Evolutionary conservation across 2,113 vertebrate species (phyloP).

Genomic region (Nyctibius bracteatus): DNA sequence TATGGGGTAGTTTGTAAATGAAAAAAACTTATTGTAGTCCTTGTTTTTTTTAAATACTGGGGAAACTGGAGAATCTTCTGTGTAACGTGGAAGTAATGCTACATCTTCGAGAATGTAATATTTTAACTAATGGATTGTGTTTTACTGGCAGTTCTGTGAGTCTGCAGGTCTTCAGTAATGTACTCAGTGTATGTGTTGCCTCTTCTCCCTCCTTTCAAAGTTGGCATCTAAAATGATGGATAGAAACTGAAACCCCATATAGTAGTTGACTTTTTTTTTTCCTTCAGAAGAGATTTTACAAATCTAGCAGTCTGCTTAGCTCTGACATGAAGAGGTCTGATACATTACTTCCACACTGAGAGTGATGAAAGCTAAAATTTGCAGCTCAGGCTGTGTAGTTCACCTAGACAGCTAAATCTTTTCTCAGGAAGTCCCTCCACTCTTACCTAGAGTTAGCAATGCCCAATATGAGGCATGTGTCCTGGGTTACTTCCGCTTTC

Average conservation of each 20-base stretch:
- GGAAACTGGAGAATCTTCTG: background rate
- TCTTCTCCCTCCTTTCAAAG: background rate
- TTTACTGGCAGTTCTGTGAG: background rate
- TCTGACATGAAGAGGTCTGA: background rate
- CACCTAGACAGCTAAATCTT: background rate
- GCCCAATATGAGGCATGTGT: background rate
- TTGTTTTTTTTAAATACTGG: background rate
- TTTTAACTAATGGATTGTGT: background rate
- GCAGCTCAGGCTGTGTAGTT: rapidly evolving
- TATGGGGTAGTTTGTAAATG: background rate
- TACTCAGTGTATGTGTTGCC: background rate
- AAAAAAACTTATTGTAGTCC: background rate
- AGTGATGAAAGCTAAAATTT: background rate
- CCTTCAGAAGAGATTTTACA: background rate
- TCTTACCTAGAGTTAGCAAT: background rate
- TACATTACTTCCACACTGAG: background rate
- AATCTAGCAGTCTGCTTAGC: background rate
- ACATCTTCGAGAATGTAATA: background rate
- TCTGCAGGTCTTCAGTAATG: background rate
- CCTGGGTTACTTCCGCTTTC: background rate
- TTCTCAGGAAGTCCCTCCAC: background rate
- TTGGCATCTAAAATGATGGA: background rate
- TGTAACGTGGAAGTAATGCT: rapidly evolving
- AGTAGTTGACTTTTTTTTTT: background rate
- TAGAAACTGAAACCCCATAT: background rate